phyloP scores from a whole-genome alignment of 2,797 vertebrate species.

The Acipenser ruthenus region DNA sequence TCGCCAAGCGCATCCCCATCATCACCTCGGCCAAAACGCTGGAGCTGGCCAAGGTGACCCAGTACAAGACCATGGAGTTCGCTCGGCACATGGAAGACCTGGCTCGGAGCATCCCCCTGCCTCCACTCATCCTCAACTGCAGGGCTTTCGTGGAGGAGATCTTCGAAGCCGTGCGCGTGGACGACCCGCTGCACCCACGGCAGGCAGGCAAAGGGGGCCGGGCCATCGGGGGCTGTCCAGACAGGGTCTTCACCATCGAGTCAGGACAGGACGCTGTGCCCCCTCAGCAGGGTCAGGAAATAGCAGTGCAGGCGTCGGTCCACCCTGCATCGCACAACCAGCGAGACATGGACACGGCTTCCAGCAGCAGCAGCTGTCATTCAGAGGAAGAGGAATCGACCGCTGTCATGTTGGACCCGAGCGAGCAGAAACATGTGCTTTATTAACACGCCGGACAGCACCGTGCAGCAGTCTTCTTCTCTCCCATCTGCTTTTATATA shows the following conservation, averaged over 20 bases:
- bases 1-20: conserved; percentile 91
- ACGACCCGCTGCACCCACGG: conserved; percentile 40
- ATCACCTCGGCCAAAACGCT: conserved; percentile 82
- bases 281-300: too few species aligned
- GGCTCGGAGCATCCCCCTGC: conserved; percentile 81
- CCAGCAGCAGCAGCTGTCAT: too few species aligned
- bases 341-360: too few species aligned
- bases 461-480: too few species aligned
- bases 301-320: too few species aligned
- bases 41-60: conserved; percentile 90
- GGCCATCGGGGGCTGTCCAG: conserved; percentile 29
- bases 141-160: conserved; percentile 63
- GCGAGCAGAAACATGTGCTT: too few species aligned
- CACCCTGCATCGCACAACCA: too few species aligned
- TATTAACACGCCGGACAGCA: too few species aligned
- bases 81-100: conserved; percentile 89
- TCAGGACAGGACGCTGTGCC: conserved; percentile 11
- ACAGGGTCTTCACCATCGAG: conserved; percentile 40
- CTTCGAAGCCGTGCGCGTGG: conserved; percentile 49
- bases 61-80: conserved; percentile 91
- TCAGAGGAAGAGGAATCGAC: too few species aligned
- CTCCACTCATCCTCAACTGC: conserved; percentile 84
- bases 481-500: too few species aligned
- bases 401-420: too few species aligned
- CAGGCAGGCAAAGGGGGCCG: conserved; percentile 41